phyloP scores from a whole-genome alignment of 2,113 vertebrate genomes.

The Boleophthalmus pectinirostris region DNA sequence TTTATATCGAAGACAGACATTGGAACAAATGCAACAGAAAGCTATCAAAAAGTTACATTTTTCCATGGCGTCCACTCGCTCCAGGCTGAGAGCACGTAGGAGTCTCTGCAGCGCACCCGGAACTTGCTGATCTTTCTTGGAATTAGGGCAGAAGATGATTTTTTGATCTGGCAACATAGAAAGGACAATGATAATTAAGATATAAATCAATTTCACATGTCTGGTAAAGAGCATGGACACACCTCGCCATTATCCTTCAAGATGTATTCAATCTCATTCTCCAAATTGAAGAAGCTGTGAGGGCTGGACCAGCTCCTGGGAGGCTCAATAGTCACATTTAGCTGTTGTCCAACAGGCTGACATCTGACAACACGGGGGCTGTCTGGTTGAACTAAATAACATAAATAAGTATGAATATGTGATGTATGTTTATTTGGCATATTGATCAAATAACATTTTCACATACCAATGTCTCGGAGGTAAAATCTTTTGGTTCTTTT shows the following conservation, averaged over 20 bases:
- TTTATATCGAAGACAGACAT: not conserved
- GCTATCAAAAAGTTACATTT: slow-evolving; percentile 70
- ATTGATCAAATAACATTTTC: slow-evolving; percentile 13
- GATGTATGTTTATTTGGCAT: not conserved
- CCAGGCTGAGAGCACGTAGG: slow-evolving; percentile 68
- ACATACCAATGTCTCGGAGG: slow-evolving; percentile 76
- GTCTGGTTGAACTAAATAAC: slow-evolving; percentile 63
- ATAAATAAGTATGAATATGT: not conserved
- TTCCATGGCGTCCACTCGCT: slow-evolving; percentile 76
- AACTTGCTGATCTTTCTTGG: slow-evolving; percentile 56
- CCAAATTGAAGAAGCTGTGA: slow-evolving; percentile 75
- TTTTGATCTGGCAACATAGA: slow-evolving; percentile 26
- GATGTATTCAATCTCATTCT: slow-evolving; percentile 72
- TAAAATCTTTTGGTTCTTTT: slow-evolving; percentile 60
- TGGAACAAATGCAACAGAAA: slow-evolving; percentile 12
- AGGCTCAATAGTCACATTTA: slow-evolving; percentile 64
- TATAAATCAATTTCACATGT: not conserved
- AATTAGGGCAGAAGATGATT: slow-evolving; percentile 34
- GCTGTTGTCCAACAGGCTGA: not conserved
- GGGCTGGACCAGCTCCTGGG: slow-evolving; percentile 73
- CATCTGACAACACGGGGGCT: slow-evolving; percentile 46
- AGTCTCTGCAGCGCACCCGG: slow-evolving; percentile 74
- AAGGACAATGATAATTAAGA: not conserved
- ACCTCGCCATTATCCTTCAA: slow-evolving; percentile 65
- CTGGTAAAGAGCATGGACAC: not conserved